These are phyloP conservation scores for Deilephila porcellus DNA, from an alignment of 2,888 invertebrate genomes.

Conservation along the genomic window DNA sequence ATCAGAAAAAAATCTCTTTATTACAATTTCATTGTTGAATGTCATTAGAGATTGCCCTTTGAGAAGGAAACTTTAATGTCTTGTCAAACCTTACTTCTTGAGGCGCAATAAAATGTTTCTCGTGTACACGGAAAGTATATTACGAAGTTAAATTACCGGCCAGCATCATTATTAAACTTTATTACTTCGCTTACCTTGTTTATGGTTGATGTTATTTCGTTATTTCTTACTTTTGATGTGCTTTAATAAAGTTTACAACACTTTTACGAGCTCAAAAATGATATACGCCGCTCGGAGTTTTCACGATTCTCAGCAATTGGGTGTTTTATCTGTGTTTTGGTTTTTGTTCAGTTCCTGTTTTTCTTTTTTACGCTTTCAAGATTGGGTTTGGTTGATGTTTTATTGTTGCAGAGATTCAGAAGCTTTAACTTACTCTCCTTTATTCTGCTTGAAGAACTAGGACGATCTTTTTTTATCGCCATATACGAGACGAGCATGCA, in stretches of 20 bases:
- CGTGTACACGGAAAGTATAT: constrained; percentile 59
- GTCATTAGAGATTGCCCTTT: constrained; percentile 13
- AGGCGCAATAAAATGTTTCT: constrained; percentile 49
- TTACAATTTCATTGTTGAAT: constrained; percentile 4
- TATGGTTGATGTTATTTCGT: constrained; percentile 48
- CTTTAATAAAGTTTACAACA: constrained; percentile 46
- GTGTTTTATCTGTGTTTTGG: constrained; percentile 18
- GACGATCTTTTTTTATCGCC: no score
- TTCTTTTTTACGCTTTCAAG: neutral
- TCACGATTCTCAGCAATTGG: constrained; percentile 15
- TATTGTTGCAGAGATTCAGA: no score
- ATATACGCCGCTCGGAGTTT: constrained; percentile 33
- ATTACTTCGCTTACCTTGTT: constrained; percentile 51
- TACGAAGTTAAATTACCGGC: constrained; percentile 65
- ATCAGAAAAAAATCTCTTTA: neutral
- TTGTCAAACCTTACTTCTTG: constrained; percentile 50
- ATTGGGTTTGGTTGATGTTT: neutral
- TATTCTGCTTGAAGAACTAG: no score
- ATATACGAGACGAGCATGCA: no score
- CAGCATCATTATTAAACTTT: constrained; percentile 54
- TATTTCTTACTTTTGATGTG: constrained; percentile 51
- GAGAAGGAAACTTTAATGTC: constrained; percentile 38
- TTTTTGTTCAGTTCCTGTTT: neutral
- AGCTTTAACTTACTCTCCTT: no score
- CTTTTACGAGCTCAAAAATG: constrained; percentile 45